A percentile compares a stretch with the other conserved stretches of the same genome.
Evolutionary conservation across 2,888 invertebrate species (phyloP).

Genomic region (Stegana nigrithorax): DNA sequence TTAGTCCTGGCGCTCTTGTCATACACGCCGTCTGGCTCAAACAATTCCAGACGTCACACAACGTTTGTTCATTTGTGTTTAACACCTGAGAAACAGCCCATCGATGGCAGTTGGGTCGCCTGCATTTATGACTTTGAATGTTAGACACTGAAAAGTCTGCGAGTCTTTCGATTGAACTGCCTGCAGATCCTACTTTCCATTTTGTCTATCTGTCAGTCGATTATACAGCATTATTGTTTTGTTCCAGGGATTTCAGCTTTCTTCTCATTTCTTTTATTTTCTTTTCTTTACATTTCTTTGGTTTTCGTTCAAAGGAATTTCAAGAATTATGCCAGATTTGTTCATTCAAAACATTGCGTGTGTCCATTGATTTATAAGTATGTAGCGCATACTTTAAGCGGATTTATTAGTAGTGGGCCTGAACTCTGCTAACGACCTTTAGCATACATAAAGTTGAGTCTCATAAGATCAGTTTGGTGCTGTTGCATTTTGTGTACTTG

Average conservation of each 20-base stretch:
- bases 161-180: conserved; percentile 31
- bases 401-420: conserved; percentile 51
- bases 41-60: conserved; percentile 36
- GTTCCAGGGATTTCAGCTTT: neutral
- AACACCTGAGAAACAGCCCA: neutral
- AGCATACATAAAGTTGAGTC: no score
- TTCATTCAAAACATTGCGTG: conserved; percentile 43
- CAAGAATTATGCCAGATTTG: conserved; percentile 39
- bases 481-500: neutral
- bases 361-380: conserved; percentile 53
- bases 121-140: conserved; percentile 34
- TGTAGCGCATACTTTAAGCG: conserved; percentile 34
- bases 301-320: no score
- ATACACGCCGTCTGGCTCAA: conserved; percentile 31
- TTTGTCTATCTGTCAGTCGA: conserved; percentile 20
- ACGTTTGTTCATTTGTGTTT: neutral
- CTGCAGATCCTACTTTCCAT: no score
- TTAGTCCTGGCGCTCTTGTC: conserved; percentile 55
- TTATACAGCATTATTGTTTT: conserved; percentile 32
- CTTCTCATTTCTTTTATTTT: conserved; percentile 8
- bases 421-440: conserved; percentile 36
- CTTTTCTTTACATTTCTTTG: neutral
- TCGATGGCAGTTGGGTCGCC: neutral
- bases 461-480: no score
- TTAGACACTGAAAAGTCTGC: conserved; percentile 42